These are phyloP conservation scores for Anableps anableps DNA, from an alignment of 2,797 vertebrate genomes.

Conservation along the genomic window DNA sequence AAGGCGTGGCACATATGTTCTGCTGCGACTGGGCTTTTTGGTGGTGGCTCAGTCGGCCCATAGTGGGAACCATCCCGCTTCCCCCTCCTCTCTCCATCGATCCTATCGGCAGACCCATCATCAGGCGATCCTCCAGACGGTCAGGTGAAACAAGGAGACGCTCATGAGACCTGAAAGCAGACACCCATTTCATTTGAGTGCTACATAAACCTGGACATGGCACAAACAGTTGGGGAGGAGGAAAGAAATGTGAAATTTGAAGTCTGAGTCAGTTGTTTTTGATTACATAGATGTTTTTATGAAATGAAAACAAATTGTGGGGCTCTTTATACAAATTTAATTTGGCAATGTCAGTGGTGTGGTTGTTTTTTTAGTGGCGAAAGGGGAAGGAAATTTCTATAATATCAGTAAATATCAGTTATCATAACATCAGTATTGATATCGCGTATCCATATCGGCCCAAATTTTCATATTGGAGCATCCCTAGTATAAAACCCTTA, in stretches of 20 bases:
- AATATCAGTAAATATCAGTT: not conserved
- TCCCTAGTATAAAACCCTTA: too few species aligned
- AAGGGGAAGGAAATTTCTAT: too few species aligned
- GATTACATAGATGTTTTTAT: not conserved
- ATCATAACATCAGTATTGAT: not conserved
- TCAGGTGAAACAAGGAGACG: constrained; percentile 82
- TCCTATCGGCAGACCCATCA: constrained; percentile 67
- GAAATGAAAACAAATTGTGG: not conserved
- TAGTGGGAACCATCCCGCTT: constrained; percentile 72
- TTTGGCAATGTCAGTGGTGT: too few species aligned
- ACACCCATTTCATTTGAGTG: not conserved
- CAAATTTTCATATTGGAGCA: too few species aligned
- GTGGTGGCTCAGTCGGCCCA: constrained; percentile 81
- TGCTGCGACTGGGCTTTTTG: constrained; percentile 88
- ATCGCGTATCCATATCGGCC: too few species aligned
- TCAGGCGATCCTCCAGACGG: constrained; percentile 77
- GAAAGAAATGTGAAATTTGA: not conserved
- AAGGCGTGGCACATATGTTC: constrained; percentile 85
- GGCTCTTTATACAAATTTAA: too few species aligned
- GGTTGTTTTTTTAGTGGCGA: too few species aligned
- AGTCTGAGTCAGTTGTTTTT: not conserved
- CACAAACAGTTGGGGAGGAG: not conserved
- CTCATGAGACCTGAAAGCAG: constrained; percentile 78
- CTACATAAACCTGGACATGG: not conserved
- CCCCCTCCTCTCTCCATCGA: constrained; percentile 59